phyloP scores from a whole-genome alignment of 2,888 invertebrate species.

The Lordiphosa fenestrarum region DNA sequence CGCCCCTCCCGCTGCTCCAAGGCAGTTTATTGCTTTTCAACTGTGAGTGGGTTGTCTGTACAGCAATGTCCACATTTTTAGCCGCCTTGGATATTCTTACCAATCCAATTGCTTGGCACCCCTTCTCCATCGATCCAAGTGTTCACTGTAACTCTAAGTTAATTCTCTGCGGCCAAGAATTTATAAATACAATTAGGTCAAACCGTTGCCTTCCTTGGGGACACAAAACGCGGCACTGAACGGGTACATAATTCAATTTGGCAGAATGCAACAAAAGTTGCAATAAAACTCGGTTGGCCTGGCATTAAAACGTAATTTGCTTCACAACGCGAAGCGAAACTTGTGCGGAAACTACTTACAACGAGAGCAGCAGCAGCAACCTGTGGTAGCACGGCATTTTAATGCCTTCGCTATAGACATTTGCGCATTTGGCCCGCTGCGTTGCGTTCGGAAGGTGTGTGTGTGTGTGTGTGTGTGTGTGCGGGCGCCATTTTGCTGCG shows the following conservation, averaged over 20 bases:
- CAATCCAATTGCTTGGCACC: too few species aligned
- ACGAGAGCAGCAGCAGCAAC: conserved; percentile 14
- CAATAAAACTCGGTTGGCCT: conserved; percentile 54
- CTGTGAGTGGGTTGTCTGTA: too few species aligned
- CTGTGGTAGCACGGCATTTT: conserved; percentile 22
- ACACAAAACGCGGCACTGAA: conserved; percentile 17
- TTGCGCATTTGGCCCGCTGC: conserved; percentile 30
- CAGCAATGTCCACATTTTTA: too few species aligned
- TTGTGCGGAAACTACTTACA: conserved; percentile 19
- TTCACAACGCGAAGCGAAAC: conserved; percentile 13
- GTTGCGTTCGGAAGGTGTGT: conserved; percentile 18
- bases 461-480: conserved; percentile 14
- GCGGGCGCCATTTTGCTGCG: conserved; percentile 31
- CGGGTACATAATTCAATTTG: conserved; percentile 61
- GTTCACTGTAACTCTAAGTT: conserved; percentile 4
- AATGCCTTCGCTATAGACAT: conserved; percentile 35
- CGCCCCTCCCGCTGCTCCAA: too few species aligned
- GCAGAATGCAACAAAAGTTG: conserved; percentile 61
- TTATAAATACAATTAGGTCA: conserved; percentile 42
- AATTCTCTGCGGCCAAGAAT: conserved; percentile 32
- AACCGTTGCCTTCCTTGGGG: conserved; percentile 20
- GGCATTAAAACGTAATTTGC: conserved; percentile 65
- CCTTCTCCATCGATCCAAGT: too few species aligned
- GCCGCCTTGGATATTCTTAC: too few species aligned
- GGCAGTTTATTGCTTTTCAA: too few species aligned